Evolutionary conservation across 2,113 vertebrate genomes (phyloP).

Genomic region (Carlito syrichta): DNA sequence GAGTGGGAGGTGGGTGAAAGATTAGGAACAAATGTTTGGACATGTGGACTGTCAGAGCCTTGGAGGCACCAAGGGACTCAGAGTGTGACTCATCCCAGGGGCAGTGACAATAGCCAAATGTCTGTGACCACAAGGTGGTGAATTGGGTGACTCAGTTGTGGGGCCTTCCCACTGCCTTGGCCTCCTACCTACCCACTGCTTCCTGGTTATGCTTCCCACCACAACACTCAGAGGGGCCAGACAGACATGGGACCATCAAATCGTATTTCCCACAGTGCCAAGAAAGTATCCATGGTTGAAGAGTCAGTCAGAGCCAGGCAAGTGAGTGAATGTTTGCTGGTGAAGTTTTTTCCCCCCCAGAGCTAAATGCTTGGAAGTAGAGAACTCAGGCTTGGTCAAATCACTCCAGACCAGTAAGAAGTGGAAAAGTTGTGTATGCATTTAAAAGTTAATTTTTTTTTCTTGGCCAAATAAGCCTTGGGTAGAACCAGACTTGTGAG

Average conservation of each 20-base stretch:
- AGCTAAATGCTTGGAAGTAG: not conserved
- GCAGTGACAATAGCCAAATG: not conserved
- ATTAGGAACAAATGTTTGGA: constrained; percentile 44
- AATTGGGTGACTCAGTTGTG: not conserved
- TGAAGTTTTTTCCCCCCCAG: not conserved
- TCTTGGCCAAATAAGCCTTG: not conserved
- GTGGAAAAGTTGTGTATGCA: not conserved
- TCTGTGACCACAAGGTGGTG: not conserved
- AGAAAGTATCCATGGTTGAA: fast-evolving
- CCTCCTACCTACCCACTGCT: not conserved
- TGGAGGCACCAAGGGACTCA: not conserved
- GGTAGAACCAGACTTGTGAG: not conserved
- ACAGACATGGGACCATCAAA: not conserved
- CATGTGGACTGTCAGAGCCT: not conserved
- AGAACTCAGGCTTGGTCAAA: not conserved
- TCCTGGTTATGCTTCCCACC: not conserved
- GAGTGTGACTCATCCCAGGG: not conserved
- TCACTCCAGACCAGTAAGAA: not conserved
- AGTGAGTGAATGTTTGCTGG: fast-evolving
- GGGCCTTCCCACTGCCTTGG: not conserved
- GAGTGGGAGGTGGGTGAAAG: not conserved
- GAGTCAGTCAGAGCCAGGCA: not conserved
- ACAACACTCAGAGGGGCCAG: not conserved
- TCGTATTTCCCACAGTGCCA: not conserved
- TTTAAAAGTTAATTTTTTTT: not conserved